phyloP scores from a whole-genome alignment of 2,797 vertebrate genomes.

The Sciurus vulgaris region DNA sequence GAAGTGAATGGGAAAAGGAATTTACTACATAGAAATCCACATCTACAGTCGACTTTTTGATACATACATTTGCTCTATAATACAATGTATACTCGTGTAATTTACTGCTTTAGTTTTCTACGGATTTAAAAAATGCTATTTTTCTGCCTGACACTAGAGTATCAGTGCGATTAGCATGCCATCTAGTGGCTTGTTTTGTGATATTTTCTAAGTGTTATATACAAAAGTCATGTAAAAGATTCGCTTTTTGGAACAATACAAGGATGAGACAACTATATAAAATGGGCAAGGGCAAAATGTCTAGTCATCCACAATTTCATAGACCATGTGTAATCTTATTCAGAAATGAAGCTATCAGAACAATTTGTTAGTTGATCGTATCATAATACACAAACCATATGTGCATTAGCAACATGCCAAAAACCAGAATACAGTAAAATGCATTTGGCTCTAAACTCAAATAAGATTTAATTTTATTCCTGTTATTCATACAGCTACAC shows the following conservation, averaged over 20 bases:
- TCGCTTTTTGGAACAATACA: not conserved
- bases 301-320: not conserved
- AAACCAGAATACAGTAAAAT: not conserved
- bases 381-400: not conserved
- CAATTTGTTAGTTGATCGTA: not conserved
- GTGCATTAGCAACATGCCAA: not conserved
- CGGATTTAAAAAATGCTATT: not conserved
- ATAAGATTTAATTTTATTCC: conserved; percentile 38
- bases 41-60: not conserved
- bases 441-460: not conserved
- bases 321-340: not conserved
- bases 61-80: not conserved
- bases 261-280: not conserved
- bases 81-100: not conserved
- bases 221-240: not conserved
- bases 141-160: not conserved
- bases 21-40: not conserved
- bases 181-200: conserved; percentile 61
- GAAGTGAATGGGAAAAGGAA: not conserved
- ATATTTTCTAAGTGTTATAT: not conserved
- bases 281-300: not conserved
- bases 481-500: not conserved
- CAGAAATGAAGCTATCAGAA: not conserved
- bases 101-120: not conserved
- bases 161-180: conserved; percentile 61